Percentiles rank a stretch among this genome's conserved stretches.
Conservation (phyloP, 2,113 vertebrate genomes). For the Thunnus thynnus region DNA sequence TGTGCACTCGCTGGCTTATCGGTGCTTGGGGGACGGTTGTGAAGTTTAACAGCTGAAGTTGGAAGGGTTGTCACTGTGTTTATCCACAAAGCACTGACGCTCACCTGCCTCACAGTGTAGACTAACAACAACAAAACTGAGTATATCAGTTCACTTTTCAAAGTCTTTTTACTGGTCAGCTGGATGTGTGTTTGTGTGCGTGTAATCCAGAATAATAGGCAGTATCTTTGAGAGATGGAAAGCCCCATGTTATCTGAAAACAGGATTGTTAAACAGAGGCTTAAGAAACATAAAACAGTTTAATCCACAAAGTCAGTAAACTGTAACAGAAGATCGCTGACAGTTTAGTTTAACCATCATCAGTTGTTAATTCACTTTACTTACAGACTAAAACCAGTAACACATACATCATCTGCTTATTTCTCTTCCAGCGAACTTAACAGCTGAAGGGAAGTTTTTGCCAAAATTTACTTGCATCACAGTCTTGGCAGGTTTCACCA, state of each 20-base stretch:
- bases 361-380: neutral
- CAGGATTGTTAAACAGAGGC: neutral
- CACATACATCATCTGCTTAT: neutral
- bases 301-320: conserved; percentile 1
- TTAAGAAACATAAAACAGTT: neutral
- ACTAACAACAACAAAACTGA: conserved; percentile 27
- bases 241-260: neutral
- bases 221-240: neutral
- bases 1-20: neutral
- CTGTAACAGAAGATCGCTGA: neutral
- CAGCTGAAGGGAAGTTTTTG: neutral
- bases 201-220: conserved; percentile 11
- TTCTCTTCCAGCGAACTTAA: neutral
- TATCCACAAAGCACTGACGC: conserved; percentile 40
- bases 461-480: neutral
- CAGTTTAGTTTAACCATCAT: neutral
- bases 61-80: conserved; percentile 39
- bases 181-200: neutral
- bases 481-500: neutral
- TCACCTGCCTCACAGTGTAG: conserved; percentile 47
- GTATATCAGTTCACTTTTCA: conserved; percentile 31
- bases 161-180: conserved; percentile 3
- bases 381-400: neutral
- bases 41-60: conserved; percentile 43
- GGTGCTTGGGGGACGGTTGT: conserved; percentile 19